Evolutionary conservation across 2,888 invertebrate species (phyloP), one percentile per base, ranked within the genome.

Genomic region (Drosophila paramelanica): DNA sequence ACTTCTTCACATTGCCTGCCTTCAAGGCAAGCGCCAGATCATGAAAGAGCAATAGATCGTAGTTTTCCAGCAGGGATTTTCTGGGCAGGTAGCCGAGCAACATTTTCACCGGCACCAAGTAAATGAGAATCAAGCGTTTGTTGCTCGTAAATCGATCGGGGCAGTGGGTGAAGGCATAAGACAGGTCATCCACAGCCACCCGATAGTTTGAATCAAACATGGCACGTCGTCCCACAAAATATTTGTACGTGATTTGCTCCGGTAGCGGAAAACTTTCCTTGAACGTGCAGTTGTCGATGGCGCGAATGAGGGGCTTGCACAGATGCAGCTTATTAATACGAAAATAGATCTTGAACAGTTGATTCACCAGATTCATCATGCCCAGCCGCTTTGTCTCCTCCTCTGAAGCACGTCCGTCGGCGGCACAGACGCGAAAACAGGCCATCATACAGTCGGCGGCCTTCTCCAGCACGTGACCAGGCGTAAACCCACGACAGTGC

Each of bases 161-260:
- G 88, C 99, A 99, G 88, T 97, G 96, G 90, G 96, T 95, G 92
- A 99, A 99, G 0, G 99, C 98, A 92, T 96, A 99, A 0, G 97
- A 96, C 23, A 99, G 93, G 89, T 96, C 97, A 90, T 97, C 96
- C 91, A 99, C 98, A 23, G 99, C 99, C 92, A 95, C 94, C 91
- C 96, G 96, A 90, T 98, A 98, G 91, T 99, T 98, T 59, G 98
- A 98, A 92, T 99, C 99, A 91, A 99, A 99, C 98, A 99, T 99
- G 3, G 98, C 97, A 92, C 99, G 99, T 33, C 99, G 94, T 0
- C 99, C 99, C 17, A 98, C 97, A 93, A 98, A 99, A 92, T 99
- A 99, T 90, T 97, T 97, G 92, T 98, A 99, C 0, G 99, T 99
- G 58, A 99, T 97, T 90, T 97, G 96, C 91, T 99, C 99, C 10